phyloP scores from a whole-genome alignment of 2,113 vertebrate species.

The Nibea albiflora region DNA sequence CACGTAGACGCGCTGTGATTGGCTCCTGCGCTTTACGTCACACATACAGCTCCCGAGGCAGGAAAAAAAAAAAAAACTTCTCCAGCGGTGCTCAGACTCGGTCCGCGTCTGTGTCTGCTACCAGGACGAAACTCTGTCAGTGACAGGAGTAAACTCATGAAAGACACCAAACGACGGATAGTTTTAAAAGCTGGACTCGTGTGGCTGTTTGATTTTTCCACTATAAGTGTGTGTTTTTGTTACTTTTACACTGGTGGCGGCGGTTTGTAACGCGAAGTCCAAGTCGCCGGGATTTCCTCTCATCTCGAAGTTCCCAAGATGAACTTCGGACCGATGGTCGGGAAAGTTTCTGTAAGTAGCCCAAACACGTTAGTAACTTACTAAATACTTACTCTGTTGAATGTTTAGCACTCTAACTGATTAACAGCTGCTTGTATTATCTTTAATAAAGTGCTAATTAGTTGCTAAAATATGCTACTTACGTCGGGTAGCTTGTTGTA shows the following conservation, averaged over 20 bases:
- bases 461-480: background rate
- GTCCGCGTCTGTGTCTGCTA: background rate
- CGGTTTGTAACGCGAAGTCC: slow-evolving; percentile 35
- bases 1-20: slow-evolving; percentile 36
- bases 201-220: background rate
- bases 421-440: accelerated
- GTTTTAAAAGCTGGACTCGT: slow-evolving; percentile 12
- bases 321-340: slow-evolving; percentile 75
- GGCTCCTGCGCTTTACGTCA: slow-evolving; percentile 50
- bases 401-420: accelerated
- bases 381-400: background rate
- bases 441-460: background rate
- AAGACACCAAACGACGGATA: slow-evolving; percentile 43
- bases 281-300: slow-evolving; percentile 61
- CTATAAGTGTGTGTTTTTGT: background rate
- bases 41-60: background rate
- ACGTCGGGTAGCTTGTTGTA: background rate
- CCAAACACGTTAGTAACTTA: background rate
- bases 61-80: background rate
- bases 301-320: slow-evolving; percentile 77
- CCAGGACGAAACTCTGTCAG: background rate
- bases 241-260: slow-evolving; percentile 18
- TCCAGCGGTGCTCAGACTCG: background rate
- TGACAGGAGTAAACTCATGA: slow-evolving; percentile 31
- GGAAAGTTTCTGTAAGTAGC: slow-evolving; percentile 70